These are phyloP conservation scores for Galaxea fascicularis DNA, from an alignment of 92 coral and sea anemone genomes.

Conservation along the genomic window DNA sequence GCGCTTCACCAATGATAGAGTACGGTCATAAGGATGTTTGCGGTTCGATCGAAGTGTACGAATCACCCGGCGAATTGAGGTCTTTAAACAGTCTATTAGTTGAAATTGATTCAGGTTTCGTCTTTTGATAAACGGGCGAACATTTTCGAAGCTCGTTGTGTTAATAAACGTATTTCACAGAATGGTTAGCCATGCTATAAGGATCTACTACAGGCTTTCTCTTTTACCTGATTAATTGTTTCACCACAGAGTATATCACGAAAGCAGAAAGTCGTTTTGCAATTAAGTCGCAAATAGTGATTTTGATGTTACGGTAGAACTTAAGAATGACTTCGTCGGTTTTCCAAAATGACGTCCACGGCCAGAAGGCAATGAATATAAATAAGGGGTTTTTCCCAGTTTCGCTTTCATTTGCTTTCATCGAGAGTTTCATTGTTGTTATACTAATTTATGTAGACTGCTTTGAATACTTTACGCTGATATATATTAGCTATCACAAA, in stretches of 20 bases:
- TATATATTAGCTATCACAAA: too few relatives aligned
- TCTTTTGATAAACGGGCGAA: background rate
- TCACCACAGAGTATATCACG: slow-evolving; percentile 4
- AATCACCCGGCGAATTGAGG: slow-evolving; percentile 1
- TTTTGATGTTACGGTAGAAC: slow-evolving; percentile 1
- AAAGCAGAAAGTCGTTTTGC: slow-evolving; percentile 1
- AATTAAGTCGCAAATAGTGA: background rate
- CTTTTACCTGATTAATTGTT: too few relatives aligned
- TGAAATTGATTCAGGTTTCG: too few relatives aligned
- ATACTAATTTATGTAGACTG: background rate
- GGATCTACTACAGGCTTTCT: background rate
- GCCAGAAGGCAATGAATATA: slow-evolving; percentile 5
- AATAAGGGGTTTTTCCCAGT: slow-evolving; percentile 2
- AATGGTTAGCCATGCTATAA: slow-evolving; percentile 15
- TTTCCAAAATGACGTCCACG: background rate
- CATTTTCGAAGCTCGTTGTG: background rate
- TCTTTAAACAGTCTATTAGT: background rate
- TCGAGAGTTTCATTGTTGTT: background rate
- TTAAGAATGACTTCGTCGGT: slow-evolving; percentile 2
- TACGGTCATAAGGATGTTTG: too few relatives aligned
- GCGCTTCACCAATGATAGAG: too few relatives aligned
- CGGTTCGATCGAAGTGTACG: slow-evolving; percentile 6
- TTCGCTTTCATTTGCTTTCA: background rate
- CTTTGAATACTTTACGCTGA: too few relatives aligned
- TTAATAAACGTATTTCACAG: background rate